Evolutionary conservation across 2,797 vertebrate species (phyloP), one percentile per base, ranked within the genome.

Genomic region (Alfaro cultratus): DNA sequence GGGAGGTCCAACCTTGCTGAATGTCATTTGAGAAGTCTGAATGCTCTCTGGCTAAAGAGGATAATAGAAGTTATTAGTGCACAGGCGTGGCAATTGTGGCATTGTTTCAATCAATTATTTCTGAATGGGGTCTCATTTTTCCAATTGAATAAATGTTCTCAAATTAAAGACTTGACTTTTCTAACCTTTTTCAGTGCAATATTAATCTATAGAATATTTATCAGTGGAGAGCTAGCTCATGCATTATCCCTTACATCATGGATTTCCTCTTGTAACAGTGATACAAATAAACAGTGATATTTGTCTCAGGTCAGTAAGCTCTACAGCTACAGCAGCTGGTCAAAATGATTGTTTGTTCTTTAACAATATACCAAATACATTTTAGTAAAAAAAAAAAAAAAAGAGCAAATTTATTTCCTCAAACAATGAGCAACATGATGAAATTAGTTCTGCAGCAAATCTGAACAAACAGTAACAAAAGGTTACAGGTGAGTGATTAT

Each of bases 371-470:
- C 34, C 64, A 49, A 49, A 79, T 79, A n/a, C 23, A 57, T 57
- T 57, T 34, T 16, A 31, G 13, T 31, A n/a, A n/a, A n/a, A n/a
- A n/a, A n/a, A n/a, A n/a, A 0, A 8, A 47, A 71, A 45, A 10
- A 70, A 31, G 29, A 15, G 16, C 0, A 34, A 51, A 71, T 12
- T 70, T 70, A 70, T 45, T 15, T n/a, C 41, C 41, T 70, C 23
- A 70, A 70, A 45, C 6, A 16, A 29, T 43, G 5, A 71, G 12
- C 41, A 71, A 45, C 26, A 29, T 43, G 34, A 76, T 34, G 18
- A 74, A 74, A 55, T 39, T 51, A 51, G 21, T n/a, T 74, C 73
- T 29, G 12, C 12, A n/a, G 51, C 41, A 41, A 80, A 49, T 76
- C 34, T 72, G 47, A 18, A 36, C 12, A 62, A 45, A 43, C 39